Evolutionary conservation across 2,113 vertebrate species (phyloP), one percentile per base, ranked within the genome.

Genomic region (Xiphophorus hellerii): DNA sequence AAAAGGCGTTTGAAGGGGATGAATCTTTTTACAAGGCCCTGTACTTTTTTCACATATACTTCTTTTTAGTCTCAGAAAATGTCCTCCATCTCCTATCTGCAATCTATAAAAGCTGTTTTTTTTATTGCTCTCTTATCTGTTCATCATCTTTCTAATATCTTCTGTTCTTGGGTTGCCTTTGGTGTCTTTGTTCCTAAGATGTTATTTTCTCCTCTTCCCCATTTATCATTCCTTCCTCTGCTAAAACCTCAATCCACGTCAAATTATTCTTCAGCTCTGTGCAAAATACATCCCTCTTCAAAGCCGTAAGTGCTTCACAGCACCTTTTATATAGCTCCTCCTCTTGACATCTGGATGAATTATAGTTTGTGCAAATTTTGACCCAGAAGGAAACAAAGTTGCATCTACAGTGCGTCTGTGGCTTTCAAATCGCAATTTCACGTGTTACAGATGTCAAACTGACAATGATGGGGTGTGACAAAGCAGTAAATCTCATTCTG

Each of bases 391-490:
- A 58, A 25, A 58, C 51, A n/a, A 9, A 11, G 51, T 58, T 58
- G 51, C 51, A 58, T 25, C 51, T n/a, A 58, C 51, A n/a, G 51
- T 3, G 3, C 10, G 8, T n/a, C 51, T 11, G 25, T 11, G 51
- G 22, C 25, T 58, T 58, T 58, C 51, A 58, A 25, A 58, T 58
- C 22, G 25, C 51, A 58, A 58, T 58, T n/a, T 58, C 25, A 66
- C 25, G 14, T 66, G 37, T 39, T 37, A 15, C 64, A 66, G 35
- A 66, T 25, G 65, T 42, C 35, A 42, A 27, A 15, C 65, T 66
- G 65, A 66, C 65, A 66, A 28, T 66, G 65, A 66, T 27, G n/a
- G 25, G 25, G 25, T 66, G 65, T 42, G 65, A 66, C 35, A 42
- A 28, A 42, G 65, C 35, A 42, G 65, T n/a, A 66, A 66, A 66